Base-by-base conservation (phyloP, 2,888 invertebrate genomes). In the Aquatica leii region DNA sequence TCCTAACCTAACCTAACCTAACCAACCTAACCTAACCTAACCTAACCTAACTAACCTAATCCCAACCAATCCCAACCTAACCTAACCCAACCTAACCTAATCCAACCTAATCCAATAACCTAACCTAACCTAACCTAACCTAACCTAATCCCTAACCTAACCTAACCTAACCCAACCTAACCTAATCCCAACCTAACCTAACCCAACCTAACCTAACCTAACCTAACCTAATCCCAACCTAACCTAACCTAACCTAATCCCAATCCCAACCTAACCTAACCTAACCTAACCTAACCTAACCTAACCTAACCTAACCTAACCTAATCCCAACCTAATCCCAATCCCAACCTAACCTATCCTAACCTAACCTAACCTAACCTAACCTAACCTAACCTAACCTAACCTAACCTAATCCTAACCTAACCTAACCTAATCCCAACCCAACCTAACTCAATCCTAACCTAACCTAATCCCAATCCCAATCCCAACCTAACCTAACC, bases 311-410 rank as follows among this genome's bases (percentile, higher is more conserved):
- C 64, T 65, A 57, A 64, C 37, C 37, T 37, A 37, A 37, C 37
- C 37, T 37, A 20, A 49, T 35, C 52, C 11, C 12, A 37, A 2
- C 37, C 11, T 5, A 37, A 2, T 12, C 11, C 67, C 64, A 65
- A 64, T 54, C 63, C 64, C 55, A 65, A 59, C 63, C 64, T 64
- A 60, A 37, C 37, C 37, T 43, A 43, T 9, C 17, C 17, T 43
- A 21, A 59, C 66, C 66, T 66, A 66, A 62, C 66, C 62, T 63
- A 64, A 62, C 66, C 66, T 66, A 66, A 63, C 66, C 66, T 64
- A 64, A 62, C 66, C 66, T 66, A 64, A 63, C 66, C 66, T 66
- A 66, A 63, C 63, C 63, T 64, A 64, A 62, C 66, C 62, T 64
- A 66, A 62, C 62, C 66, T 57, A 55, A 56, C 55, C 65, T 65